Evolutionary conservation across 2,113 vertebrate genomes (phyloP), one percentile per base, ranked within the genome.

Genomic region (Melanerpes formicivorus): DNA sequence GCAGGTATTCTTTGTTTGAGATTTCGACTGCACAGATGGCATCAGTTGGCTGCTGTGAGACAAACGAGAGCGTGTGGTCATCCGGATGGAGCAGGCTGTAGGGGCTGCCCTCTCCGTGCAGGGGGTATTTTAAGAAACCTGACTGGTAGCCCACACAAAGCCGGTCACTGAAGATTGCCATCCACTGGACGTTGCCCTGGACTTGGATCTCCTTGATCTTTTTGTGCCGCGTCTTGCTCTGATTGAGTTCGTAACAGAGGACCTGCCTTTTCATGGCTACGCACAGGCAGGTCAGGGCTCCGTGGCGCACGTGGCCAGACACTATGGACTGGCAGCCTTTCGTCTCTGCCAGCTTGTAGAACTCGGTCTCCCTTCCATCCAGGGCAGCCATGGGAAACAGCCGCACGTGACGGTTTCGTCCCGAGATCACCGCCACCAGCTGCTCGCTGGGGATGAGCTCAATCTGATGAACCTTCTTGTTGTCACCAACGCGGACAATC

Each of bases 1-100:
- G 98, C 98, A 99, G 98, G 93, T 99, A 98, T 94, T 99, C 99
- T 95, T 99, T 99, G 97, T 96, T 98, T 95, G 99, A 99, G 93
- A 99, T 99, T 96, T 99, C 99, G 91, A 99, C 99, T 6, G 99
- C 99, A 4, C 99, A 99, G 84, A 99, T 97, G n/a, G 99, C 98
- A 22, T 99, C 99, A 93, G 98, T 98, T 91, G 96, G 96, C 90
- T 99, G 98, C 95, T 99, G 99, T 18, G 97, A 94, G 96, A 99
- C 98, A 97, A 99, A 99, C 10, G 98, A 98, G 59, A 99, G 97
- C 2, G 99, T 99, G 97, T 98, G 99, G 97, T 99, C 99, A 82
- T 99, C 99, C 0, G 97, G 97, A 88, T 99, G 99, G 63, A 99
- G 98, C 92, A 99, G 97, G 90, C 97, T 98, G 93, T 98, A 97